Evolutionary conservation across 23 tunicate species (phyloP), one percentile per base, ranked within the genome.

Genomic region (Clavelina lepadiformis): DNA sequence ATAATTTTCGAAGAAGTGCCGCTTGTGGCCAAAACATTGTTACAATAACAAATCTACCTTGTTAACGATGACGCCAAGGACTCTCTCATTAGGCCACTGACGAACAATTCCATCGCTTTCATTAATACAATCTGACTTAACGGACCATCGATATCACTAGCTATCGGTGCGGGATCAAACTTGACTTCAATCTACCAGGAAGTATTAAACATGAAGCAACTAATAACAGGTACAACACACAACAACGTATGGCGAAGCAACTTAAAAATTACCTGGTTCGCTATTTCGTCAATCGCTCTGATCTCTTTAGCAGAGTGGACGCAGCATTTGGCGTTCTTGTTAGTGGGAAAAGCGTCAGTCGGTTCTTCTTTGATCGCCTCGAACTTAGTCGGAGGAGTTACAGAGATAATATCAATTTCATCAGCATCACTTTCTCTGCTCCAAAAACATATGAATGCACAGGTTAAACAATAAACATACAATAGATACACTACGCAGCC

Each of bases 91-190:
- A 83, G 52, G 3, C 51, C 33, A 20, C 35, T 46, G 27, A 38
- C 52, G 46, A 83, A 83, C 65, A 69, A 31, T 56, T 83, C 68
- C 65, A 83, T 0, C 22, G 82, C 82, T 28, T 83, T 74, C 0
- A 71, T 77, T 23, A 83, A 41, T 2, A 75, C 57, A 45, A 68
- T 59, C 0, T 83, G 81, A 30, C 61, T 50, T 29, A 67, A 25
- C 1, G 81, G 82, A 24, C 52, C 71, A 35, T 51, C 28, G 19
- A 51, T 2, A 28, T 23, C 80, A 2, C 52, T 35, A 20, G 52
- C 29, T 1, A 63, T 63, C 6, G 62, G 71, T 36, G 63, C 62
- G 1, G 5, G 20, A 2, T 62, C 27, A 18, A 74, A 35, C 45
- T 34, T 63, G 1, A 74, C 13, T 15, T 47, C 72, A 38, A 59